phyloP scores from a whole-genome alignment of 2,888 invertebrate species.

The Tupiocoris notatus region DNA sequence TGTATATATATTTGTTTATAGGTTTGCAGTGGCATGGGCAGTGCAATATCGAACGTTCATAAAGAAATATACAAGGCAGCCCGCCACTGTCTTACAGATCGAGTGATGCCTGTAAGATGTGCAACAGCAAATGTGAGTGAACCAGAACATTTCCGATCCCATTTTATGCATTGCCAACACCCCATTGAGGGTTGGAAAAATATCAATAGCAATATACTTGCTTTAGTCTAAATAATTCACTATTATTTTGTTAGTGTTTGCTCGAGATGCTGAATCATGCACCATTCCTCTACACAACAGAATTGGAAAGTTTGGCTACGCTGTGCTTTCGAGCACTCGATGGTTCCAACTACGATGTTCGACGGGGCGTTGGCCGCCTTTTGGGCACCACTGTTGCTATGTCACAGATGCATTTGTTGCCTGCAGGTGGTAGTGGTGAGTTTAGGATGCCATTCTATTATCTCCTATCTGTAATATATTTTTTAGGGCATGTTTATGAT shows the following conservation, averaged over 20 bases:
- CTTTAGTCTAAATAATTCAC: too few species aligned
- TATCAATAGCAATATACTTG: too few species aligned
- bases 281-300: conserved; percentile 78
- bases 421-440: neutral
- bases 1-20: too few species aligned
- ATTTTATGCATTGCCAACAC: too few species aligned
- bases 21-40: conserved; percentile 92
- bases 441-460: too few species aligned
- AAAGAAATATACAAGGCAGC: conserved; percentile 91
- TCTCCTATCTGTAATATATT: too few species aligned
- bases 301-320: conserved; percentile 87
- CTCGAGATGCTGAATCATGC: conserved; percentile 86
- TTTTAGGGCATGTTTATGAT: too few species aligned
- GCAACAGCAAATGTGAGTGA: conserved; percentile 76
- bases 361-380: conserved; percentile 88
- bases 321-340: conserved; percentile 90
- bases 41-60: conserved; percentile 79
- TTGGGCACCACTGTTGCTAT: conserved; percentile 83
- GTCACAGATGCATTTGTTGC: conserved; percentile 55
- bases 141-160: too few species aligned
- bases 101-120: conserved; percentile 88
- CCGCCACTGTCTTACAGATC: conserved; percentile 82
- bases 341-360: conserved; percentile 86
- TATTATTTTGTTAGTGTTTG: conserved; percentile 74
- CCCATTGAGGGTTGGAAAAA: too few species aligned